Conservation (phyloP, 2,888 invertebrate genomes). For the Cynaeus angustus region DNA sequence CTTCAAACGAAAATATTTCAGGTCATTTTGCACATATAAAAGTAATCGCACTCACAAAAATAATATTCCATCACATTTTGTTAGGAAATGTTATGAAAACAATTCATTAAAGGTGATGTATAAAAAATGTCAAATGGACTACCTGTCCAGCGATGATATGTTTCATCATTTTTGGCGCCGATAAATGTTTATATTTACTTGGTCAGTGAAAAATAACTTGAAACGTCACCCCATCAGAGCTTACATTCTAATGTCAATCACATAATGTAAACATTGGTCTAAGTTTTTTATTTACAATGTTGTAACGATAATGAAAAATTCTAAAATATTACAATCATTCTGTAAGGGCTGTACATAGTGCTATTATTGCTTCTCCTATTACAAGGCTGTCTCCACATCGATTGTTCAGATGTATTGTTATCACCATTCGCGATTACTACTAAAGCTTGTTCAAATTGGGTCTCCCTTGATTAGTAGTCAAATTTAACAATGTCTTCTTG, state of each 20-base stretch:
- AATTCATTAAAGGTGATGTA: slow-evolving; percentile 40
- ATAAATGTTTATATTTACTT: slow-evolving; percentile 39
- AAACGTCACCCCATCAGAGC: slow-evolving; percentile 19
- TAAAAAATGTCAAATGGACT: slow-evolving; percentile 39
- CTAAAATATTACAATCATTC: no score
- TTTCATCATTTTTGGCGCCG: slow-evolving; percentile 42
- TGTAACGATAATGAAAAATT: no score
- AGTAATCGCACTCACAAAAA: slow-evolving; percentile 34
- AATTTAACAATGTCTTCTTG: no score
- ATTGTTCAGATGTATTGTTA: no score
- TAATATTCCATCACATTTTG: slow-evolving; percentile 37
- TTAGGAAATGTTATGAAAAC: slow-evolving; percentile 40
- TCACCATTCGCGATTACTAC: no score
- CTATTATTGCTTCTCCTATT: no score
- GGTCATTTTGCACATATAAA: slow-evolving; percentile 8
- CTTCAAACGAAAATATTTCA: slow-evolving; percentile 8
- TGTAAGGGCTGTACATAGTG: neutral
- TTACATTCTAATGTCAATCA: slow-evolving; percentile 23
- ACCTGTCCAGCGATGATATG: slow-evolving; percentile 35
- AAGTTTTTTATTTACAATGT: no score
- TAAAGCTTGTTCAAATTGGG: no score
- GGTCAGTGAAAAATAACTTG: slow-evolving; percentile 5
- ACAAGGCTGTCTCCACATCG: no score
- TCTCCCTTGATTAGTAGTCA: no score
- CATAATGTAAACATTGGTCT: neutral